Percentiles rank a stretch among this genome's conserved stretches.
Evolutionary conservation across 2,797 vertebrate genomes (phyloP).

Genomic region (Parauchenoglanis ngamensis): DNA sequence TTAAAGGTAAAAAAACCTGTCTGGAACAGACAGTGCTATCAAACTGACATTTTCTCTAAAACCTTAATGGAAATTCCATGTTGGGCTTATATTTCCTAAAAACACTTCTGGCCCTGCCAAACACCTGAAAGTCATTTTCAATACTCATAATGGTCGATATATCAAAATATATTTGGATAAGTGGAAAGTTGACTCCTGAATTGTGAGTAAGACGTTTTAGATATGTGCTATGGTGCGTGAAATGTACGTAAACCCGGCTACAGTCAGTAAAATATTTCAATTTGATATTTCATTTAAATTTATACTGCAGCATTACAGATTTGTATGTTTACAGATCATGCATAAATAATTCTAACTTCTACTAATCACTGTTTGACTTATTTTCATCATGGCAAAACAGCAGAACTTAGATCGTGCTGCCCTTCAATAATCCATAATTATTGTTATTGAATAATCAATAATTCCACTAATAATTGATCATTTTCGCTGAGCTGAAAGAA

Average conservation of each 20-base stretch:
- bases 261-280: background rate
- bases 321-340: background rate
- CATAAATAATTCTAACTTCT: background rate
- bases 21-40: background rate
- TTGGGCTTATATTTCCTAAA: conserved; percentile 32
- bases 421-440: no score
- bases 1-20: background rate
- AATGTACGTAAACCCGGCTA: background rate
- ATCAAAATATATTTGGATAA: conserved; percentile 2
- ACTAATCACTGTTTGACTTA: conserved; percentile 6
- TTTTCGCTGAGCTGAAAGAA: background rate
- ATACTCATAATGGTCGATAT: background rate
- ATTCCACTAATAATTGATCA: background rate
- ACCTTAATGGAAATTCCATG: conserved; percentile 27
- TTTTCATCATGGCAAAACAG: background rate
- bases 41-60: conserved; percentile 19
- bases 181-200: background rate
- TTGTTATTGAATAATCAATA: no score
- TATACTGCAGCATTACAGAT: background rate
- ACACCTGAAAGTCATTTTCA: conserved; percentile 34
- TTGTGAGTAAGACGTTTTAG: background rate
- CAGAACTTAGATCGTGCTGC: background rate
- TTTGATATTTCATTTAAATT: background rate
- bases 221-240: background rate
- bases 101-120: conserved; percentile 3